A percentile compares a stretch with the other conserved stretches of the same genome.
These are phyloP conservation scores for Podargus strigoides DNA, from an alignment of 2,797 vertebrate genomes.

Conservation along the genomic window DNA sequence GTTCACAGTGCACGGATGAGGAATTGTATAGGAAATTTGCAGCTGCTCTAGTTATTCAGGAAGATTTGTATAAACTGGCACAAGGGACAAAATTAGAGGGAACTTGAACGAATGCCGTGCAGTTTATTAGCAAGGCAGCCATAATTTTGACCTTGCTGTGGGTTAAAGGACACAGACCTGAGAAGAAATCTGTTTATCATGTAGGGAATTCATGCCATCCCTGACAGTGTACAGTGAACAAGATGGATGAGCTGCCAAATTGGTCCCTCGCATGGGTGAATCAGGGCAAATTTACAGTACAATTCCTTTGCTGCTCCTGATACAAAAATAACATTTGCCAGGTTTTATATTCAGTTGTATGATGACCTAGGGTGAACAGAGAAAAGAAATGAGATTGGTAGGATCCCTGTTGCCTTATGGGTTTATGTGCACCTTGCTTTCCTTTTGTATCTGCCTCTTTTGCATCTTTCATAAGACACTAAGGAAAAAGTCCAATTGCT, in stretches of 20 bases:
- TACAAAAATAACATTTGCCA: constrained; percentile 73
- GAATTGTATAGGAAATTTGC: neutral
- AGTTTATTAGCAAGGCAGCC: constrained; percentile 68
- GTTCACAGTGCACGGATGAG: neutral
- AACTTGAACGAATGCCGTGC: neutral
- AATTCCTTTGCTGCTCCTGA: constrained; percentile 64
- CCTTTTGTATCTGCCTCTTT: neutral
- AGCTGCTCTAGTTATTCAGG: constrained; percentile 37
- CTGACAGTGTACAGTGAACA: constrained; percentile 79
- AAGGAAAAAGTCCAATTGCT: neutral
- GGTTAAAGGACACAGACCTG: constrained; percentile 81
- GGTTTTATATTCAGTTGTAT: constrained; percentile 58
- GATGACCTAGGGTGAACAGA: constrained; percentile 63
- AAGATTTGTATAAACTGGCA: constrained; percentile 51
- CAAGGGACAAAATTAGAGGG: constrained; percentile 47
- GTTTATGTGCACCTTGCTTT: constrained; percentile 39
- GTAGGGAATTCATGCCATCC: constrained; percentile 73
- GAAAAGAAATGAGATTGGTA: constrained; percentile 66
- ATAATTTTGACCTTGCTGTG: constrained; percentile 77
- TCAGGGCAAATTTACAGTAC: constrained; percentile 76
- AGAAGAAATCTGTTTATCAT: constrained; percentile 81
- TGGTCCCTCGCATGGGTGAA: constrained; percentile 76
- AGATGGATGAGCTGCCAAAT: constrained; percentile 82
- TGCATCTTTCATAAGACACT: constrained; percentile 11
- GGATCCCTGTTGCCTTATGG: constrained; percentile 51